Percentiles rank a stretch among this genome's conserved stretches.
phyloP scores from a whole-genome alignment of 2,888 invertebrate species.

The Crocallis elinguaria region DNA sequence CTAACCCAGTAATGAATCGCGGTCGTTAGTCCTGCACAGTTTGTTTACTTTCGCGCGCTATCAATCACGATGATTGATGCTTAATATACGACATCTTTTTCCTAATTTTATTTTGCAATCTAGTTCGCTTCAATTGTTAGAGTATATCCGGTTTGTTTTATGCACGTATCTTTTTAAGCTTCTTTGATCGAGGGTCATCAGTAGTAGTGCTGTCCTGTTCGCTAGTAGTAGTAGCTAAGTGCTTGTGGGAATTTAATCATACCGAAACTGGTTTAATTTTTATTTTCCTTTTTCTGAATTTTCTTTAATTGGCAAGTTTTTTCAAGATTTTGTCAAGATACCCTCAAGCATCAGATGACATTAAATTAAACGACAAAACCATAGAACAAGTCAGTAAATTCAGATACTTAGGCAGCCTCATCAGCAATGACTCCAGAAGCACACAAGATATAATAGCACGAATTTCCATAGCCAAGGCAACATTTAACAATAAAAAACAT shows the following conservation, averaged over 20 bases:
- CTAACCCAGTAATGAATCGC: constrained; percentile 32
- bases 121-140: constrained; percentile 48
- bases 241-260: neutral
- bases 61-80: constrained; percentile 76
- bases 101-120: constrained; percentile 57
- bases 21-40: constrained; percentile 35
- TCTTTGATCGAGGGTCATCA: constrained; percentile 2
- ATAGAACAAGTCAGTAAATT: too few relatives aligned
- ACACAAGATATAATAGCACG: too few relatives aligned
- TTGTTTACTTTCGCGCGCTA: constrained; percentile 43
- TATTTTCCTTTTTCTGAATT: too few relatives aligned
- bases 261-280: neutral
- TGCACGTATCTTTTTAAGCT: constrained; percentile 4
- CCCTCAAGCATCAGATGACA: too few relatives aligned
- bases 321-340: too few relatives aligned
- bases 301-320: too few relatives aligned
- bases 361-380: too few relatives aligned
- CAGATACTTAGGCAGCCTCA: too few relatives aligned
- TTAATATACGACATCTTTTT: constrained; percentile 46
- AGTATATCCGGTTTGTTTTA: constrained; percentile 31
- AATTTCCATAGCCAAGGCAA: too few relatives aligned
- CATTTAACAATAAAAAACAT: too few relatives aligned
- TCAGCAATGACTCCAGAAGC: too few relatives aligned
- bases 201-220: too few relatives aligned
- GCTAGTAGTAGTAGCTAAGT: neutral